These are phyloP conservation scores for Eilema depressum DNA, from an alignment of 2,888 invertebrate genomes.

Conservation along the genomic window DNA sequence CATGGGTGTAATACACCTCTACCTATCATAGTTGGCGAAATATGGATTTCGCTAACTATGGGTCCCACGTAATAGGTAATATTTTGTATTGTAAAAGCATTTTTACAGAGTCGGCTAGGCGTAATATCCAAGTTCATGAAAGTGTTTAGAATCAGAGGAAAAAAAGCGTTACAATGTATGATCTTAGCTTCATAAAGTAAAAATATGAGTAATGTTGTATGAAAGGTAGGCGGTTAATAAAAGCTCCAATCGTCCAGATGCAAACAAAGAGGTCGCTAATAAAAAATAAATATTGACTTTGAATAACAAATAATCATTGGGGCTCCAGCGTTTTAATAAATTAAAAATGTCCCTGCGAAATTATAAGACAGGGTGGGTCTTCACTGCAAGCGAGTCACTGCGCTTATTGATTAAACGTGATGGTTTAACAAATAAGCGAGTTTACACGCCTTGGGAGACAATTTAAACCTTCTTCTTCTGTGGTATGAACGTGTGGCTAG, in stretches of 20 bases:
- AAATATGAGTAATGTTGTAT: constrained; percentile 2
- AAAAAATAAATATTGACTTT: constrained; percentile 78
- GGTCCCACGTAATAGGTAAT: no score
- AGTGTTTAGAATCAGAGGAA: not conserved
- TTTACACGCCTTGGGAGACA: not conserved
- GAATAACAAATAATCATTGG: constrained; percentile 73
- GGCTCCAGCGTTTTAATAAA: constrained; percentile 72
- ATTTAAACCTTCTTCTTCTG: no score
- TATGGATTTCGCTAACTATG: no score
- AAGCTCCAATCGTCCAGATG: constrained; percentile 39
- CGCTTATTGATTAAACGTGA: not conserved
- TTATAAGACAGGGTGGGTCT: constrained; percentile 54
- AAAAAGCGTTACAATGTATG: not conserved
- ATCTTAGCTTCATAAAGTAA: not conserved
- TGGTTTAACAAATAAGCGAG: no score
- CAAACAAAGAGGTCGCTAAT: constrained; percentile 63
- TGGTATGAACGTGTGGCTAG: no score
- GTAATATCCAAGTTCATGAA: not conserved
- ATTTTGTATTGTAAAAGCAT: no score
- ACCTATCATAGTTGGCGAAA: no score
- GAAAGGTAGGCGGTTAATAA: constrained; percentile 11
- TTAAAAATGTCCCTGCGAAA: constrained; percentile 78
- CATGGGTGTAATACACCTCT: no score
- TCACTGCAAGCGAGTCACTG: constrained; percentile 39
- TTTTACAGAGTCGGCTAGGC: no score